Base-by-base conservation (phyloP, 2,888 invertebrate species). In the Sclerodermus sp. region DNA sequence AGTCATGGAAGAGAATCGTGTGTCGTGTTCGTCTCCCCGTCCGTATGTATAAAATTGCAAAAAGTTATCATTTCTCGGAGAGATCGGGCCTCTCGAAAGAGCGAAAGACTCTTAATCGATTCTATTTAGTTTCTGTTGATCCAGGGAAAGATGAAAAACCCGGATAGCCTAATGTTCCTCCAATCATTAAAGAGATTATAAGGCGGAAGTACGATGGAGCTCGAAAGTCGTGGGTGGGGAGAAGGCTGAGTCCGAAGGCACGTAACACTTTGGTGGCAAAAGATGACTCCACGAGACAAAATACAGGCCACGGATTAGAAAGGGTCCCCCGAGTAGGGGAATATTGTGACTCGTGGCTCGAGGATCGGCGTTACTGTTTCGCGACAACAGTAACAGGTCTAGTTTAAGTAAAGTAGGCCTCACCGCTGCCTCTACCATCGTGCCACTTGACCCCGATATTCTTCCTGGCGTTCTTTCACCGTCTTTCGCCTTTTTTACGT, bases 381-480 rank as follows among this genome's bases (percentile, higher is more conserved):
- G 57, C 57, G 43, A 42, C 56, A 60, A 23, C 23, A 23, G 23
- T 23, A 23, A 23, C 23, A 23, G 23, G 58, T 63, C 66, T 66
- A 65, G 66, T 67, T 68, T 53, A 57, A 60, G 57, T 55, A 57
- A 68, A 68, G 68, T 68, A 68, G 68, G 68, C 59, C 67, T 66
- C 58, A 36, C 50, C 54, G 60, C 47, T 57, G 23, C 23, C 8
- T 57, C 62, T 59, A 59, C 61, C 57, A 59, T 49, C 53, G 49
- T 62, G 66, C 62, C 70, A 68, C 67, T 71, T 71, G 70, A 71
- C 71, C 70, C 61, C 71, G 65, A 67, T 71, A 65, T 49, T 54
- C 49, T 41, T 13, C 51, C 48, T 34, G 53, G 49, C 53, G 51
- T 61, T 67, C 67, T 62, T 63, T 62, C 66, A 58, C 62, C 64